A percentile compares a stretch with the other conserved stretches of the same genome.
Conservation (phyloP, 2,113 vertebrate genomes). For the Oophaga pumilio region DNA sequence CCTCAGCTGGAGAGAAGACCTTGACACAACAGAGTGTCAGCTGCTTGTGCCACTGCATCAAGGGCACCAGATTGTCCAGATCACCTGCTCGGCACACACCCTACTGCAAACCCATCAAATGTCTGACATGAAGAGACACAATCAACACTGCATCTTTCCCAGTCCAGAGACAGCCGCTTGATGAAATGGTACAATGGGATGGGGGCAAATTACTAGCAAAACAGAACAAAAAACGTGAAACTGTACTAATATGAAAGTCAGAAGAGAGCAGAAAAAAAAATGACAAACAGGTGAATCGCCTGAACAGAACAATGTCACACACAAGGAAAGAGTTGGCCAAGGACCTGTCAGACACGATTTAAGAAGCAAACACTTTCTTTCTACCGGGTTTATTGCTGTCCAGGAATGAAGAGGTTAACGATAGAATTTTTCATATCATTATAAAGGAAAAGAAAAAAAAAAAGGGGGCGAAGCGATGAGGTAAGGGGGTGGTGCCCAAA, state of each 20-base stretch:
- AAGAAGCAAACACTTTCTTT: background rate
- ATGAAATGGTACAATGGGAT: background rate
- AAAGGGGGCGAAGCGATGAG: slow-evolving; percentile 37
- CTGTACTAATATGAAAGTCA: background rate
- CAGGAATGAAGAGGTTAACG: slow-evolving; percentile 20
- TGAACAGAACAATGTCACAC: background rate
- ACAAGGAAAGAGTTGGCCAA: background rate
- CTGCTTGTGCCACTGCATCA: slow-evolving; percentile 1
- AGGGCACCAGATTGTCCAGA: slow-evolving; percentile 8
- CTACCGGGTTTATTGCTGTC: no score
- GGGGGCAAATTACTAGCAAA: background rate
- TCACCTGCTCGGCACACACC: background rate
- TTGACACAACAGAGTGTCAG: slow-evolving; percentile 7
- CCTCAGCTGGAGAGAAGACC: background rate
- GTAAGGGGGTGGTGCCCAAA: slow-evolving; percentile 49
- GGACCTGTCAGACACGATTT: background rate
- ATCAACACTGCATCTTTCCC: background rate
- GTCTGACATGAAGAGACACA: slow-evolving; percentile 10
- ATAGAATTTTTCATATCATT: slow-evolving; percentile 21
- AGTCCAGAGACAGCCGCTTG: background rate
- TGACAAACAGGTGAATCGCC: background rate
- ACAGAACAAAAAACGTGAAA: background rate
- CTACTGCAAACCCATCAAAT: background rate
- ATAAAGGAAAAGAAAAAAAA: background rate
- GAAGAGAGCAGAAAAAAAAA: background rate